phyloP scores from a whole-genome alignment of 1,140 invertebrate species.

The Heliconius melpomene region DNA sequence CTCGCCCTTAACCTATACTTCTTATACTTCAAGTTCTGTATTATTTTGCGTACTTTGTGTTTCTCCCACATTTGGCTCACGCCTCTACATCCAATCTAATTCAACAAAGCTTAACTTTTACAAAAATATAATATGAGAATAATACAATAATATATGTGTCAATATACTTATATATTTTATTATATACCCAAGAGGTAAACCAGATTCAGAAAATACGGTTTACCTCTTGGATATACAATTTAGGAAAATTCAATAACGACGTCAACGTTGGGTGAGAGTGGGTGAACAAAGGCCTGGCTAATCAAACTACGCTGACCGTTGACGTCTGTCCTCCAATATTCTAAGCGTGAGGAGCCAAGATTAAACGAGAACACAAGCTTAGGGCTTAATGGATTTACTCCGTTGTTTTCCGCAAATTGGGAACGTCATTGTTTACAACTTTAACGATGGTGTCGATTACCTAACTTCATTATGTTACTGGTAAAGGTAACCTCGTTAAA shows the following conservation, averaged over 20 bases:
- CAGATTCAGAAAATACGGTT: too few species aligned
- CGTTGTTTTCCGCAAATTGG: slow-evolving; percentile 20
- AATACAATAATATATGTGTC: too few species aligned
- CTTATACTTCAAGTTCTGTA: too few species aligned
- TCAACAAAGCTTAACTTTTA: too few species aligned
- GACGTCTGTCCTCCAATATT: slow-evolving; percentile 50
- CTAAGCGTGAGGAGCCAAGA: slow-evolving; percentile 40
- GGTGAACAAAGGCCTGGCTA: slow-evolving; percentile 39
- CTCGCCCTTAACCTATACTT: too few species aligned
- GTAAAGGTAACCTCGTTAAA: background rate
- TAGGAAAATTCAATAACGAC: slow-evolving; percentile 3
- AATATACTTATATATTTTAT: too few species aligned
- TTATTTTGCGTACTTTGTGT: too few species aligned
- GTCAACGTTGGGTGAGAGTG: slow-evolving; percentile 12
- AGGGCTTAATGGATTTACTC: slow-evolving; percentile 49
- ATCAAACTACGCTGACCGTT: slow-evolving; percentile 39
- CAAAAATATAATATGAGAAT: too few species aligned
- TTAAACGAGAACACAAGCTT: slow-evolving; percentile 43
- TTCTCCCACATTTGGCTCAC: too few species aligned
- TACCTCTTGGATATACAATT: slow-evolving; percentile 1
- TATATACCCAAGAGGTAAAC: too few species aligned
- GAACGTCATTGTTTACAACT: slow-evolving; percentile 6
- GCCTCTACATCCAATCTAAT: too few species aligned
- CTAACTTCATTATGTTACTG: background rate
- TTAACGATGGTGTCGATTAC: slow-evolving; percentile 9